Percentiles rank a stretch among this genome's conserved stretches.
Conservation (phyloP, 2,113 vertebrate genomes). For the Elgaria multicarinata region DNA sequence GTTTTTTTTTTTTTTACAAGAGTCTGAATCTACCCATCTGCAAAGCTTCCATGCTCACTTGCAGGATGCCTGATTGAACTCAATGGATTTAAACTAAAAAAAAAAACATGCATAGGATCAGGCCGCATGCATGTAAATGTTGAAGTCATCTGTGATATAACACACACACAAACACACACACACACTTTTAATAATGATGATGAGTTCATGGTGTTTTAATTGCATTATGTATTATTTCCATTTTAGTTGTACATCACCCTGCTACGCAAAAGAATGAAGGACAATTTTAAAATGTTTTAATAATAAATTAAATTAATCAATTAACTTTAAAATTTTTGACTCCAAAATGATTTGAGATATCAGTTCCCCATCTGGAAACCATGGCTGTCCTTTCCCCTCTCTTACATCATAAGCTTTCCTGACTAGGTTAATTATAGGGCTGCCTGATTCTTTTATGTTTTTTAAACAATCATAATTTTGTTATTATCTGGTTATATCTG, state of each 20-base stretch:
- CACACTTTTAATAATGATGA: too few relatives aligned
- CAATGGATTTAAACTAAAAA: neutral
- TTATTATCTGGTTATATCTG: neutral
- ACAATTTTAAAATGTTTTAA: too few relatives aligned
- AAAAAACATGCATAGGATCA: neutral
- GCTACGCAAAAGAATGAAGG: too few relatives aligned
- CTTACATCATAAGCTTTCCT: neutral
- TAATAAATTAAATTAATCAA: too few relatives aligned
- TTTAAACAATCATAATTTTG: neutral
- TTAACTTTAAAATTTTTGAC: neutral
- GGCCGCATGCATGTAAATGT: neutral
- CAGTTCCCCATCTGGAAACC: too few relatives aligned
- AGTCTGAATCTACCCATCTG: neutral
- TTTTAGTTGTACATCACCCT: too few relatives aligned
- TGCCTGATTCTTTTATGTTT: neutral
- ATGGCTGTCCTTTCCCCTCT: neutral
- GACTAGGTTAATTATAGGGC: neutral
- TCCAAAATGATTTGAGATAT: neutral
- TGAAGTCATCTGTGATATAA: neutral
- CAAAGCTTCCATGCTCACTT: neutral
- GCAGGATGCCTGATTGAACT: neutral
- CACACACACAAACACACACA: too few relatives aligned
- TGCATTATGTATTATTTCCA: too few relatives aligned
- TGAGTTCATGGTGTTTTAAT: too few relatives aligned
- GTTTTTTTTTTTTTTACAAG: neutral